Percentiles rank a stretch among this genome's conserved stretches.
Evolutionary conservation across 2,113 vertebrate species (phyloP).

Genomic region (Otis tarda): DNA sequence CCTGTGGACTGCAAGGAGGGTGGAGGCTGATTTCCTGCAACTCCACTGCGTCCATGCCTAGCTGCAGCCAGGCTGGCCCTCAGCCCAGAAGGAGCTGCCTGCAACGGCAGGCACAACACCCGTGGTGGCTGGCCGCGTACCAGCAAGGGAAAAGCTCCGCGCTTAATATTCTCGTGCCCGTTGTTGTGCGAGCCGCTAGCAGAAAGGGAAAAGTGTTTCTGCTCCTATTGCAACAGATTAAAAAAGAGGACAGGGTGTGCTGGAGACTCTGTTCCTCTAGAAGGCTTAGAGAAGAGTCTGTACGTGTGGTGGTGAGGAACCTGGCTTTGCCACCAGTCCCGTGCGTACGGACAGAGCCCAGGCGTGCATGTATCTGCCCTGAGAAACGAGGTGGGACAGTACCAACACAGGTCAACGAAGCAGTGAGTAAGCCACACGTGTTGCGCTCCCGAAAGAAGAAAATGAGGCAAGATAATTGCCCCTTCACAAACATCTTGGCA

Average conservation of each 20-base stretch:
- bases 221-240: rapidly evolving
- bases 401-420: neutral
- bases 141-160: neutral
- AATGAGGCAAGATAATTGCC: neutral
- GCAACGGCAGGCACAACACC: neutral
- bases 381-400: neutral
- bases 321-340: neutral
- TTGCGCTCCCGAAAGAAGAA: neutral
- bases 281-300: neutral
- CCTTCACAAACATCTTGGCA: neutral
- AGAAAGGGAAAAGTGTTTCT: neutral
- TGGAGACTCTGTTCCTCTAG: neutral
- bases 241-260: neutral
- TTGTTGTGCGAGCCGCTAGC: neutral
- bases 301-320: neutral
- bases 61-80: neutral
- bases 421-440: neutral
- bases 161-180: neutral
- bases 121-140: neutral
- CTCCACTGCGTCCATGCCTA: neutral
- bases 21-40: neutral
- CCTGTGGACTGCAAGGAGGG: neutral
- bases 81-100: neutral
- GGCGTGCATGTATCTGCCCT: neutral
- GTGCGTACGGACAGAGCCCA: neutral